A percentile compares a stretch with the other conserved stretches of the same genome.
These are phyloP conservation scores for Penaeus chinensis DNA, from an alignment of 1,140 invertebrate genomes.

Conservation along the genomic window DNA sequence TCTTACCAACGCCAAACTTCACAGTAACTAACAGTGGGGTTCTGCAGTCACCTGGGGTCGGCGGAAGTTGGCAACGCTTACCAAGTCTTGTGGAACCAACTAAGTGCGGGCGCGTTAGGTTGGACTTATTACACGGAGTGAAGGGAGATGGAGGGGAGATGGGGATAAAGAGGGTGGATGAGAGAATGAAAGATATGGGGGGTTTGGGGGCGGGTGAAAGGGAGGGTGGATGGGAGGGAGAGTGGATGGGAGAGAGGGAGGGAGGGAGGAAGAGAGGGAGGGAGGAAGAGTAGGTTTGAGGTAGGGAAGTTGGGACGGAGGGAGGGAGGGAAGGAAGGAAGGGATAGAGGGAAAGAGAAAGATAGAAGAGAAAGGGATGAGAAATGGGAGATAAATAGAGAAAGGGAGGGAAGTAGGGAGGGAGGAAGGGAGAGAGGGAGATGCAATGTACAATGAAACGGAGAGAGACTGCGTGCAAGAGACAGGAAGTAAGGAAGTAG, in stretches of 20 bases:
- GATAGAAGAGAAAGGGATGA: neutral
- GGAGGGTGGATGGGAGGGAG: neutral
- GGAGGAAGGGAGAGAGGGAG: neutral
- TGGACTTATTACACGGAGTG: neutral
- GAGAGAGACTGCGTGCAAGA: neutral
- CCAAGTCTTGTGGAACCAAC: too few species aligned
- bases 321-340: neutral
- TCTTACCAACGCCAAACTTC: too few species aligned
- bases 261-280: neutral
- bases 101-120: too few species aligned
- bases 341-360: neutral
- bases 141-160: neutral
- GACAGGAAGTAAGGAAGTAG: neutral
- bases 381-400: neutral
- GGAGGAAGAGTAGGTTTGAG: neutral
- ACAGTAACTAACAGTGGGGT: too few species aligned
- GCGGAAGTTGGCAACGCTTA: too few species aligned
- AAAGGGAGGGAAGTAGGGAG: neutral
- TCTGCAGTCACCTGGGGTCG: too few species aligned
- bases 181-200: neutral
- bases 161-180: neutral
- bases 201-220: neutral
- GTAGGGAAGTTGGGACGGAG: neutral
- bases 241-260: neutral
- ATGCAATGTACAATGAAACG: neutral